Base-by-base conservation (phyloP, 2,888 invertebrate genomes). In the Apodemia mormo region DNA sequence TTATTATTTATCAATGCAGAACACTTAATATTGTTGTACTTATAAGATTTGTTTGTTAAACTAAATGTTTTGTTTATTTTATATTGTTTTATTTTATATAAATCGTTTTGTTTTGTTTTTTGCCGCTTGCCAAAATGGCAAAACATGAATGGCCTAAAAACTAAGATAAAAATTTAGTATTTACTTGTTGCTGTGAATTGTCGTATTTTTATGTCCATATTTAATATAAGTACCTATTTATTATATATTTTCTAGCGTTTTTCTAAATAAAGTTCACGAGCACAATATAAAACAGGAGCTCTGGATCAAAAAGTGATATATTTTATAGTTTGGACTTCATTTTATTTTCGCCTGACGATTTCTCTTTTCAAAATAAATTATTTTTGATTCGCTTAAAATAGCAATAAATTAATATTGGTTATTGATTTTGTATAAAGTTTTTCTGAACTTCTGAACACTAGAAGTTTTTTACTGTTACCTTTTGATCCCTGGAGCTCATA, bases 11-110 rank as follows among this genome's bases (percentile, higher is more conserved):
- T 58, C 58, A 58, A 58, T 58, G 58, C 29, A 30, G 12, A 58
- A 30, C 29, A 58, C 58, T 58, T 58, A 56, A 56, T 56, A 10
- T 58, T 58, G 58, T 58, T 58, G 58, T 58, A 58, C 58, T 58
- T 58, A 58, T 58, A 58, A 30, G 58, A 30, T 30, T 58, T 58
- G 58, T 45, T 45, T 45, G 45, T 58, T 58, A 58, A 58, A 58
- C 58, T 30, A 58, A 58, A 30, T 58, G 30, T 30, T 45, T 45
- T 12, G 45, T 45, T 45, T 58, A 58, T 58, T 58, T 58, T 58
- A 30, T 30, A 9, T 29, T 58, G 58, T 58, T 58, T 58, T 58
- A 12, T 30, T 58, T 12, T 58, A 12, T 30, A 30, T 30, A 30
- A 58, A 58, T 58, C 29, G 30, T 58, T 58, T 58, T 30, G 29